phyloP scores from a whole-genome alignment of 2,888 invertebrate species.

The Cheilosia impressa region DNA sequence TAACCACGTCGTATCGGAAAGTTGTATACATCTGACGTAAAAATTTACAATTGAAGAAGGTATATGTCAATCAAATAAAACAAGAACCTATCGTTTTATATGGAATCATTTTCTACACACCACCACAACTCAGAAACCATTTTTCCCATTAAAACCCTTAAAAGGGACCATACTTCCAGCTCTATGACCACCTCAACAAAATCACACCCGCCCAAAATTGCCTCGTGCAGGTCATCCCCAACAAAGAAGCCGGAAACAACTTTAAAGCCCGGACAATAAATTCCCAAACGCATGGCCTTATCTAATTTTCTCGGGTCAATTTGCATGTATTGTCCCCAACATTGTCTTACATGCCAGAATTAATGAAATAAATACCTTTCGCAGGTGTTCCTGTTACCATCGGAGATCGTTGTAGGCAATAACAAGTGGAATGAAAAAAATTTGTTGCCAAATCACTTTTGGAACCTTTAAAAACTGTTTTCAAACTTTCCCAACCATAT shows the following conservation, averaged over 20 bases:
- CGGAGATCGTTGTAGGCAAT: not conserved
- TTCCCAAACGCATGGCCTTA: slow-evolving; percentile 34
- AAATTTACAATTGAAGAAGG: too few species aligned
- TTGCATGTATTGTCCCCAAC: slow-evolving; percentile 37
- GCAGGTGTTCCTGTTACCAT: not conserved
- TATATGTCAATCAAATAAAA: too few species aligned
- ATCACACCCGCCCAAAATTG: slow-evolving; percentile 16
- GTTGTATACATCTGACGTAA: too few species aligned
- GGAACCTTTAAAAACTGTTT: slow-evolving; percentile 52
- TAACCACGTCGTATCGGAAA: too few species aligned
- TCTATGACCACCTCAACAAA: slow-evolving; percentile 24
- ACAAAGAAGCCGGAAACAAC: slow-evolving; percentile 3
- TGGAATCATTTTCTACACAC: too few species aligned
- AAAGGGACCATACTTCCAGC: not conserved
- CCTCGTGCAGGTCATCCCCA: not conserved
- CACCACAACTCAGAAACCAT: not conserved
- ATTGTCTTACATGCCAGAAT: slow-evolving; percentile 30
- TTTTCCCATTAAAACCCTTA: not conserved
- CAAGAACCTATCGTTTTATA: too few species aligned
- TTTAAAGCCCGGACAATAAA: not conserved
- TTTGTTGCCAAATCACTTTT: slow-evolving; percentile 41
- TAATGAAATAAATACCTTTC: slow-evolving; percentile 49
- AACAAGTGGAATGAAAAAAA: not conserved
- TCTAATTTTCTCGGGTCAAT: slow-evolving; percentile 51
- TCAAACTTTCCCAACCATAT: slow-evolving; percentile 24